Conservation (phyloP, 2,888 invertebrate species). For the Tinea semifulvella region DNA sequence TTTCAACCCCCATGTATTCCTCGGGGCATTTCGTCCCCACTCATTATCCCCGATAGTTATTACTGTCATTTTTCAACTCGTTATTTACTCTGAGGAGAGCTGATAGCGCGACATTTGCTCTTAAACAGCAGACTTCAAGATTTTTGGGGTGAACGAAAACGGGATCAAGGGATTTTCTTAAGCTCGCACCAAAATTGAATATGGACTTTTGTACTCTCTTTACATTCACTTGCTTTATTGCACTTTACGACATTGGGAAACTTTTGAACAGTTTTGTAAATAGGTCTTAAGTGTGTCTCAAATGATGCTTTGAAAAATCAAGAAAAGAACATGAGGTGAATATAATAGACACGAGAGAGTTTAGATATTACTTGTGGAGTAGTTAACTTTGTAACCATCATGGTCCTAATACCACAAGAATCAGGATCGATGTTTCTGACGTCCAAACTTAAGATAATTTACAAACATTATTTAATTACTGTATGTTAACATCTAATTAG, state of each 20-base stretch:
- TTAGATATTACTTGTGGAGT: too few relatives aligned
- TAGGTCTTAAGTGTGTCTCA: not conserved
- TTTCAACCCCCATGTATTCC: conserved; percentile 52
- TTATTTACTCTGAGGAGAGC: conserved; percentile 63
- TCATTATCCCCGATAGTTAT: conserved; percentile 65
- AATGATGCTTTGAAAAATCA: not conserved
- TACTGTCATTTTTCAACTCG: conserved; percentile 67
- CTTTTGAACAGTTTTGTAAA: not conserved
- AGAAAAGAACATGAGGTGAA: not conserved
- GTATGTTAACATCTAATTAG: too few relatives aligned
- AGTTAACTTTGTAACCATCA: too few relatives aligned
- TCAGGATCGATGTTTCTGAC: too few relatives aligned
- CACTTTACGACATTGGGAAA: too few relatives aligned
- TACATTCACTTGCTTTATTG: conserved; percentile 19
- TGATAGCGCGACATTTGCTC: conserved; percentile 62
- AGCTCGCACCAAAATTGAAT: conserved; percentile 56
- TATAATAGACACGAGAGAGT: not conserved
- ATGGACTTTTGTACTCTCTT: conserved; percentile 34
- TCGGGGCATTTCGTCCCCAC: conserved; percentile 59
- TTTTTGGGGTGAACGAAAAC: conserved; percentile 46
- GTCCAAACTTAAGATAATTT: too few relatives aligned
- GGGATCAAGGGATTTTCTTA: conserved; percentile 40
- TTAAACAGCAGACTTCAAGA: conserved; percentile 45
- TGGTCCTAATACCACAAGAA: too few relatives aligned
- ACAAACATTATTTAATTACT: too few relatives aligned